Evolutionary conservation across 2,888 invertebrate genomes (phyloP).

Genomic region (Ecdyonurus torrentis): DNA sequence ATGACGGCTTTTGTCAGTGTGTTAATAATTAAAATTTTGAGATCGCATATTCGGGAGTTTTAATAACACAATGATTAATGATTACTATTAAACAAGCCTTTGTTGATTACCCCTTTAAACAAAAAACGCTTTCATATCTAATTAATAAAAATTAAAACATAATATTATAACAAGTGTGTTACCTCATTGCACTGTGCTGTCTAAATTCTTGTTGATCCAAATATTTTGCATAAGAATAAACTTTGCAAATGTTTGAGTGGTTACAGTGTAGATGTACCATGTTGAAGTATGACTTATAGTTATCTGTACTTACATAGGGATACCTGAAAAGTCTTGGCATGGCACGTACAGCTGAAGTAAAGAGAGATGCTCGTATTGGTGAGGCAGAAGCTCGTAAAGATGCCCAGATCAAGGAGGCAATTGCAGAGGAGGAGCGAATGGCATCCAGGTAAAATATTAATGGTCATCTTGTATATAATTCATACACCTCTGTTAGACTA

Average conservation of each 20-base stretch:
- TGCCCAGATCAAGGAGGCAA: conserved; percentile 83
- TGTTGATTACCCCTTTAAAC: too few species aligned
- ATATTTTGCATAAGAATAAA: background rate
- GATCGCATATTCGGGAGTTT: too few species aligned
- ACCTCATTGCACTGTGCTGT: too few species aligned
- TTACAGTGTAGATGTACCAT: background rate
- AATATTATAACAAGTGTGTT: too few species aligned
- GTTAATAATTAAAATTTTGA: too few species aligned
- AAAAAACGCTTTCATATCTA: too few species aligned
- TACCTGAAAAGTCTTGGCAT: conserved; percentile 88
- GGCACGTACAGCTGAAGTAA: conserved; percentile 89
- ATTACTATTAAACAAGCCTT: too few species aligned
- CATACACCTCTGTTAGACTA: background rate
- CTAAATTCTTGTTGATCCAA: background rate
- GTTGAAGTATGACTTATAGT: background rate
- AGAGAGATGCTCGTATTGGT: conserved; percentile 89
- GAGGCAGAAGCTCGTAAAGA: conserved; percentile 92
- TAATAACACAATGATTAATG: too few species aligned
- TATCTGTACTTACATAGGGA: conserved; percentile 40
- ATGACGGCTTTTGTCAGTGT: too few species aligned
- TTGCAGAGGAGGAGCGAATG: conserved; percentile 94
- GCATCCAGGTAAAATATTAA: conserved; percentile 44
- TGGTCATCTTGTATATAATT: background rate
- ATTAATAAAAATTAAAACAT: too few species aligned
- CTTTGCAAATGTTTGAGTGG: background rate